Conservation (phyloP, 2,888 invertebrate genomes). For the Pardosa pseudoannulata region DNA sequence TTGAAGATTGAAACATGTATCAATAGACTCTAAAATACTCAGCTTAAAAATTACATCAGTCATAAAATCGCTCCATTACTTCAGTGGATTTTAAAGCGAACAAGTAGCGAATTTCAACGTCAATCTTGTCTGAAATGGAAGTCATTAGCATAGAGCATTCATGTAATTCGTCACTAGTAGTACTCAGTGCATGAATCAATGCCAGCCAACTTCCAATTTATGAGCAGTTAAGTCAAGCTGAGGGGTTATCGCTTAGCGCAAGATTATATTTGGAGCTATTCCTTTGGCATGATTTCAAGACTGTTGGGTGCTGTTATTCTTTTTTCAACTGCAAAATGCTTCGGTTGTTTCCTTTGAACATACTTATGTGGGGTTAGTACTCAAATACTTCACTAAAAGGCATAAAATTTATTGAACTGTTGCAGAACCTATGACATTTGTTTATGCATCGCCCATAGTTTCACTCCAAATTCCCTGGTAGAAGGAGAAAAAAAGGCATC, state of each 20-base stretch:
- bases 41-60: too few species aligned
- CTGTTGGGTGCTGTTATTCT: neutral
- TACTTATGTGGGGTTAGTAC: neutral
- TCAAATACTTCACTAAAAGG: neutral
- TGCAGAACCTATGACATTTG: neutral
- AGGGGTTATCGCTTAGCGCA: neutral
- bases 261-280: constrained; percentile 1
- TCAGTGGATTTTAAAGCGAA: too few species aligned
- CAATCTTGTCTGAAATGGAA: too few species aligned
- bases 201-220: neutral
- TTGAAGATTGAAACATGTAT: too few species aligned
- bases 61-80: too few species aligned
- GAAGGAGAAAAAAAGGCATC: too few species aligned
- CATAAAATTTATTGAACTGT: neutral
- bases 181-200: neutral
- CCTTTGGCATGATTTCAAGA: neutral
- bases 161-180: neutral
- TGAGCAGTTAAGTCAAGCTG: neutral
- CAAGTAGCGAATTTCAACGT: too few species aligned
- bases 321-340: neutral
- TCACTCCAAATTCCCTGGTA: too few species aligned
- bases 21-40: too few species aligned
- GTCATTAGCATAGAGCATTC: neutral
- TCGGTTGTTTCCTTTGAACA: neutral
- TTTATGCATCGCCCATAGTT: neutral